Evolutionary conservation across 2,888 invertebrate genomes (phyloP).

Genomic region (Agrochola lota): DNA sequence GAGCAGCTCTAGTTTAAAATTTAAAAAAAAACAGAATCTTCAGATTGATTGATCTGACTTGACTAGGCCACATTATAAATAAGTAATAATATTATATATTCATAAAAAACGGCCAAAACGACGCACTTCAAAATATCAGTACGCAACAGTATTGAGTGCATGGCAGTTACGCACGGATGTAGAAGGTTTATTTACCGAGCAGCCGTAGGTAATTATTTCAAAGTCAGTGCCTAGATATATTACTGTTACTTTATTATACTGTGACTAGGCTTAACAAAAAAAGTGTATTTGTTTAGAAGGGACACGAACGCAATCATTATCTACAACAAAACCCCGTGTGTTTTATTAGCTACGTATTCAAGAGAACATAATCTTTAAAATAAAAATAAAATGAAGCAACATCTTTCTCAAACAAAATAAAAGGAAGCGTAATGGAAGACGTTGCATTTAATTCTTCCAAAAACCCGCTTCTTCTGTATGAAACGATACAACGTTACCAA

Average conservation of each 20-base stretch:
- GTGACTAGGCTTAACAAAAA: background rate
- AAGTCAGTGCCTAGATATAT: no score
- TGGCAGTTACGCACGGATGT: no score
- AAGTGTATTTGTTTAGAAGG: background rate
- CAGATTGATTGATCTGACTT: background rate
- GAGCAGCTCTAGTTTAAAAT: background rate
- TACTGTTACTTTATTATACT: no score
- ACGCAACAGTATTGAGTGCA: no score
- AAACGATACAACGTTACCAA: background rate
- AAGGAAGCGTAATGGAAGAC: slow-evolving; percentile 2
- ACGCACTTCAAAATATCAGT: no score
- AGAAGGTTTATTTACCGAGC: no score
- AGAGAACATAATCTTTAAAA: background rate
- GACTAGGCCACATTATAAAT: background rate
- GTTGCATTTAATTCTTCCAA: slow-evolving; percentile 13
- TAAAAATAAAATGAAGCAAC: background rate
- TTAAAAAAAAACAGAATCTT: background rate
- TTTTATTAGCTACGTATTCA: background rate
- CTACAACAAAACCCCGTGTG: background rate
- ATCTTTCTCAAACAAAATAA: background rate
- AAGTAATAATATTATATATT: no score
- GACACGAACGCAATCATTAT: background rate
- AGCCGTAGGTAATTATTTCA: no score
- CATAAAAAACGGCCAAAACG: no score
- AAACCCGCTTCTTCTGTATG: background rate